A percentile compares a stretch with the other conserved stretches of the same genome.
phyloP scores from a whole-genome alignment of 2,113 vertebrate genomes.

The Thunnus thynnus region DNA sequence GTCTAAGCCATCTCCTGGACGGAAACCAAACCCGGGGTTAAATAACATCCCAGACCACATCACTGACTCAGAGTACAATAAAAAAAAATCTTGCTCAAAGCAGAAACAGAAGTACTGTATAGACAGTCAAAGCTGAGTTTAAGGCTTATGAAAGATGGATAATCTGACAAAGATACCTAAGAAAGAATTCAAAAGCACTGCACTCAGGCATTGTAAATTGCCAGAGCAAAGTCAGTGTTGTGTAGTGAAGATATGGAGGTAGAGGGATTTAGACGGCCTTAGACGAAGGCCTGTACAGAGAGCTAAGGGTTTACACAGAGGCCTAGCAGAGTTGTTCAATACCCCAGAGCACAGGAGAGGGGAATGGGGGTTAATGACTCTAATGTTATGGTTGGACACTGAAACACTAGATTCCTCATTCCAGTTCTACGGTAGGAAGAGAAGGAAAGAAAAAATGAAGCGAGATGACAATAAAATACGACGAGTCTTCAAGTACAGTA shows the following conservation, averaged over 20 bases:
- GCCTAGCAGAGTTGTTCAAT: constrained; percentile 67
- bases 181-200: constrained; percentile 50
- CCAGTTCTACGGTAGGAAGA: constrained; percentile 64
- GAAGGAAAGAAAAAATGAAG: constrained; percentile 28
- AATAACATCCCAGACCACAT: constrained; percentile 73
- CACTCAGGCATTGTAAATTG: constrained; percentile 50
- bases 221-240: constrained; percentile 60
- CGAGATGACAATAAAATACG: constrained; percentile 66
- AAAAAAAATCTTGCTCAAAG: constrained; percentile 17
- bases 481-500: constrained; percentile 87
- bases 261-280: constrained; percentile 76
- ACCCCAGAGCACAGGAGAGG: constrained; percentile 71
- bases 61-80: constrained; percentile 30
- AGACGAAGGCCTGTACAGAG: constrained; percentile 65
- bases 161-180: constrained; percentile 71
- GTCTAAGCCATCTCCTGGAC: constrained; percentile 97
- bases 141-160: constrained; percentile 73
- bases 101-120: constrained; percentile 36
- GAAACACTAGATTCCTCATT: constrained; percentile 83
- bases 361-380: constrained; percentile 75
- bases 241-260: constrained; percentile 59
- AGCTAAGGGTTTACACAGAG: constrained; percentile 70
- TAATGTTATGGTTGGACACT: constrained; percentile 79
- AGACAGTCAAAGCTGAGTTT: constrained; percentile 56
- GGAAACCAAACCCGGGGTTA: constrained; percentile 81